Conservation (phyloP, 2,888 invertebrate species). For the Leistus spinibarbis region DNA sequence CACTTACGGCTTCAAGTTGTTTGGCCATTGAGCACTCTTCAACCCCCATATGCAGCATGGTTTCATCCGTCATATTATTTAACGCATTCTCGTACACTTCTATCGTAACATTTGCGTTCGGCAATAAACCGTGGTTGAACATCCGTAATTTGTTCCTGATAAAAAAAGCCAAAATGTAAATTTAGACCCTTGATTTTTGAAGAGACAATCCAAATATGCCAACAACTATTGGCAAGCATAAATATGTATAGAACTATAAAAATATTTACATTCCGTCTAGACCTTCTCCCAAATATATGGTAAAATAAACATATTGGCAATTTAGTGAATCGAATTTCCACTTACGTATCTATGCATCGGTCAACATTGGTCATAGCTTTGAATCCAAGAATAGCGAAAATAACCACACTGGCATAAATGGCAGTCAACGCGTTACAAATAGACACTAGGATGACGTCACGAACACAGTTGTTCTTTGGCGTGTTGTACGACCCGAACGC, state of each 20-base stretch:
- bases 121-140: slow-evolving; percentile 49
- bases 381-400: slow-evolving; percentile 94
- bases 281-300: too few relatives aligned
- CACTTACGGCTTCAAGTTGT: slow-evolving; percentile 76
- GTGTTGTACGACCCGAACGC: slow-evolving; percentile 96
- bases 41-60: slow-evolving; percentile 60
- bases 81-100: slow-evolving; percentile 62
- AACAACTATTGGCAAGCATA: too few relatives aligned
- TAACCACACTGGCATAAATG: slow-evolving; percentile 92
- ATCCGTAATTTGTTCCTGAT: slow-evolving; percentile 61
- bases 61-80: slow-evolving; percentile 50
- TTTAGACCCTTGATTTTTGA: too few relatives aligned
- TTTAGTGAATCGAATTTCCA: slow-evolving; percentile 40
- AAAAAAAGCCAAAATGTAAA: slow-evolving; percentile 35
- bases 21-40: slow-evolving; percentile 73
- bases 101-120: slow-evolving; percentile 59
- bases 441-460: slow-evolving; percentile 89
- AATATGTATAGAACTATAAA: too few relatives aligned
- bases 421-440: slow-evolving; percentile 93
- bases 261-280: too few relatives aligned
- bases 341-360: slow-evolving; percentile 77
- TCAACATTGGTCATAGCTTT: slow-evolving; percentile 92
- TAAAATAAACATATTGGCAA: too few relatives aligned
- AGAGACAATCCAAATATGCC: too few relatives aligned
- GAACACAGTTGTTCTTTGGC: slow-evolving; percentile 91